phyloP scores from a whole-genome alignment of 2,888 invertebrate genomes.

The Xestia ashworthii region DNA sequence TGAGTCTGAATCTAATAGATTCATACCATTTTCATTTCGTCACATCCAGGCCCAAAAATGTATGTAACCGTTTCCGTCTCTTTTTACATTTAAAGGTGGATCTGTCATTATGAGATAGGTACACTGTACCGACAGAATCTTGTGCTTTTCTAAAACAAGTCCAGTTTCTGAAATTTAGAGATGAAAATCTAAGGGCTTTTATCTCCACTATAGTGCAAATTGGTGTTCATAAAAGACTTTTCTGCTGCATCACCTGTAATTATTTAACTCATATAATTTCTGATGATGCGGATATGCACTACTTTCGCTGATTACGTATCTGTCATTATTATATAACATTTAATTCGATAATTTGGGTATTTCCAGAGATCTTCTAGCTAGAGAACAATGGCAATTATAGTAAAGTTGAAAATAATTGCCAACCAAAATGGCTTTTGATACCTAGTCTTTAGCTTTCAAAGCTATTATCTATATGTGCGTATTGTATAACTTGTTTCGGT shows the following conservation, averaged over 20 bases:
- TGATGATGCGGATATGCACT: slow-evolving; percentile 73
- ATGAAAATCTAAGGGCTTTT: not conserved
- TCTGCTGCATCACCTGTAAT: too few relatives aligned
- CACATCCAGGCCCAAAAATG: too few relatives aligned
- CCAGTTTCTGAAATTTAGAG: not conserved
- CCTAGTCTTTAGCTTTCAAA: not conserved
- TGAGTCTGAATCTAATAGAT: too few relatives aligned
- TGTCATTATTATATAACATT: slow-evolving; percentile 43
- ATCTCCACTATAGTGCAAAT: not conserved
- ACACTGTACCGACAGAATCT: not conserved
- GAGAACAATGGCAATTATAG: slow-evolving; percentile 30
- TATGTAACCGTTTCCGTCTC: too few relatives aligned
- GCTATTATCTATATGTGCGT: too few relatives aligned
- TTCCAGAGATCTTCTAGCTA: slow-evolving; percentile 15
- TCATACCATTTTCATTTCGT: too few relatives aligned
- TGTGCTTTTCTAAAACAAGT: slow-evolving; percentile 3
- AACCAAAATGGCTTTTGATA: slow-evolving; percentile 3
- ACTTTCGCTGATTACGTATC: slow-evolving; percentile 79
- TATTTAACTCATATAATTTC: too few relatives aligned
- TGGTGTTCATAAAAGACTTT: slow-evolving; percentile 26
- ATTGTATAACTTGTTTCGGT: too few relatives aligned
- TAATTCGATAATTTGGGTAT: slow-evolving; percentile 32
- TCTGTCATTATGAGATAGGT: not conserved
- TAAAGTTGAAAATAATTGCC: slow-evolving; percentile 39
- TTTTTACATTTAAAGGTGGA: not conserved